A percentile compares a stretch with the other conserved stretches of the same genome.
Conservation (phyloP, 2,797 vertebrate species). For the Sciurus carolinensis region DNA sequence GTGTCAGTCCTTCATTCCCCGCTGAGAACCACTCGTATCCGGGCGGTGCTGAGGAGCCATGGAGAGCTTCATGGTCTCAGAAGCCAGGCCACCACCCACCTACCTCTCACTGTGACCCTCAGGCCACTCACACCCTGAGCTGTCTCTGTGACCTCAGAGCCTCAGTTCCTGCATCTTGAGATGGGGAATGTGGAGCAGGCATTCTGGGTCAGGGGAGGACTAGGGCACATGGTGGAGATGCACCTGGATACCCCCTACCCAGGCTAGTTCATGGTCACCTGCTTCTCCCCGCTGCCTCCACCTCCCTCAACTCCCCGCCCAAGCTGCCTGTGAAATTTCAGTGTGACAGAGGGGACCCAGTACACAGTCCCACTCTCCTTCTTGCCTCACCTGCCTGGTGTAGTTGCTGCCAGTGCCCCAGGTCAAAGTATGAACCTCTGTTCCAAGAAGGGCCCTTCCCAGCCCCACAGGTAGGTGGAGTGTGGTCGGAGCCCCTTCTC, state of each 20-base stretch:
- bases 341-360: neutral
- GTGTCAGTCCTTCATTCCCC: neutral
- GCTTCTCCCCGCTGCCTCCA: rapidly evolving
- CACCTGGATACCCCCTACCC: rapidly evolving
- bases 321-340: neutral
- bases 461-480: rapidly evolving
- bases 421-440: neutral
- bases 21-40: rapidly evolving
- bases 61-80: neutral
- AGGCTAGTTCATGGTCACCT: neutral
- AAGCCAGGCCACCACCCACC: neutral
- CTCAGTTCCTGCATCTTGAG: neutral
- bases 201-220: neutral
- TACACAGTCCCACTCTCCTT: neutral
- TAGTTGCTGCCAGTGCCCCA: neutral
- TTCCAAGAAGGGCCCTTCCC: neutral
- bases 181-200: rapidly evolving
- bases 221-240: rapidly evolving
- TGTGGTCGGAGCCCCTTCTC: neutral
- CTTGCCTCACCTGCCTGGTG: neutral
- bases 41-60: neutral
- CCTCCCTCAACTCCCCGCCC: neutral
- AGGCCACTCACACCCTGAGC: neutral
- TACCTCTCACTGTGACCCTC: neutral
- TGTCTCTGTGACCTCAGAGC: neutral